These are phyloP conservation scores for Paradisaea rubra DNA, from an alignment of 2,113 vertebrate species.

Conservation along the genomic window DNA sequence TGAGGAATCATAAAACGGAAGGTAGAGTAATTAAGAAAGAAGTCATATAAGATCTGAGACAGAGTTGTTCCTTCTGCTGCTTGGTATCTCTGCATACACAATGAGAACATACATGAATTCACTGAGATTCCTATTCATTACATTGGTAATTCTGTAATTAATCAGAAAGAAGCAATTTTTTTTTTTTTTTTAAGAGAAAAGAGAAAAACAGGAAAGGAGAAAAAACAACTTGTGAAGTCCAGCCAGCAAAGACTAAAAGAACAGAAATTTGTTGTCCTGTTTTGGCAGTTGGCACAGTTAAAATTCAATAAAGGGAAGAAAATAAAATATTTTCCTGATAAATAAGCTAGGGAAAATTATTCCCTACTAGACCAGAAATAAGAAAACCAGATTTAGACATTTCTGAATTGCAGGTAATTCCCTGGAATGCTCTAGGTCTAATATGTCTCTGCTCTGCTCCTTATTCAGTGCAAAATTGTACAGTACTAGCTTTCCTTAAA, in stretches of 20 bases:
- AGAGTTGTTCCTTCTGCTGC: neutral
- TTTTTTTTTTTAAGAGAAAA: no score
- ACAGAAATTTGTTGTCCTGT: neutral
- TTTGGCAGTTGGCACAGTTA: neutral
- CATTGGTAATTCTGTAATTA: neutral
- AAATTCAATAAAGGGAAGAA: neutral
- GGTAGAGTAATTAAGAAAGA: neutral
- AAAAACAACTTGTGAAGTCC: neutral
- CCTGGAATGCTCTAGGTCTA: neutral
- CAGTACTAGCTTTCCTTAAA: neutral
- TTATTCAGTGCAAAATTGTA: neutral
- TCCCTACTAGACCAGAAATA: neutral
- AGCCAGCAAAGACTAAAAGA: neutral
- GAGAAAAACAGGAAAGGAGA: accelerated
- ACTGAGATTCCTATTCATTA: neutral
- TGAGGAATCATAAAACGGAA: neutral
- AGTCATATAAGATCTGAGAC: neutral
- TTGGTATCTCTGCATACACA: neutral
- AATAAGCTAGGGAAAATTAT: neutral
- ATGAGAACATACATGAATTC: neutral
- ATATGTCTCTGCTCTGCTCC: neutral
- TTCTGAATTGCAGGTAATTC: neutral
- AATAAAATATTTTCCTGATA: neutral
- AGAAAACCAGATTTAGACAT: neutral
- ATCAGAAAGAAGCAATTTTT: neutral